Evolutionary conservation across 1,140 invertebrate genomes (phyloP), one percentile per base, ranked within the genome.

Genomic region (Drosophila guanche): DNA sequence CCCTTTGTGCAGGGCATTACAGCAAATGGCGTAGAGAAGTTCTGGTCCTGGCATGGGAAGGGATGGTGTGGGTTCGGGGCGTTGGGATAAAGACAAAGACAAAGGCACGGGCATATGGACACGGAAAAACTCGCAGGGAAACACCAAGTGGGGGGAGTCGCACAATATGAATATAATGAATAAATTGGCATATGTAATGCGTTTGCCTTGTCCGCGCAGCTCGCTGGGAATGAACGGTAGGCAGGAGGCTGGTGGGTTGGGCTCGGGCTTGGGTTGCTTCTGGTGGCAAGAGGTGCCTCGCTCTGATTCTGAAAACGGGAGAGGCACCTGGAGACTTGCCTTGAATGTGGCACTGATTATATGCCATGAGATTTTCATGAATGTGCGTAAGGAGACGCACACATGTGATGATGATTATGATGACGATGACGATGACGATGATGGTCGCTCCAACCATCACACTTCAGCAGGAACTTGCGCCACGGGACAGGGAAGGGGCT

Each of bases 151-250:
- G 29, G 29, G 25, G 46, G 41, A 22, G 42, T 57, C 63, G 53
- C 61, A 77, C 81, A 85, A 85, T 86, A 85, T 86, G 81, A 85
- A 85, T 85, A 85, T 80, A 85, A 85, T 85, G 81, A 85, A 85
- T 85, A 85, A 85, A 85, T 85, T 85, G 81, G 81, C 81, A 86
- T 85, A 85, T 85, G 81, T 80, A 85, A 85, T 85, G 76, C 68
- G 76, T 80, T 86, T 77, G 75, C 58, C 56, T 55, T 48, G 43
- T 27, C 55, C 56, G 51, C 48, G 43, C 37, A 29, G 10, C 56
- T 16, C 51, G 51, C 5, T 29, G 56, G 40, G 57, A 20, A 6
- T 20, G 16, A 20, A 20, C 16, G 16, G 16, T 20, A 20, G 16
- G 55, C 20, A 46, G 14, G 47, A 2, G 48, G 7, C 6, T 16